Evolutionary conservation across 2,113 vertebrate species (phyloP).

Genomic region (Caranx ignobilis): DNA sequence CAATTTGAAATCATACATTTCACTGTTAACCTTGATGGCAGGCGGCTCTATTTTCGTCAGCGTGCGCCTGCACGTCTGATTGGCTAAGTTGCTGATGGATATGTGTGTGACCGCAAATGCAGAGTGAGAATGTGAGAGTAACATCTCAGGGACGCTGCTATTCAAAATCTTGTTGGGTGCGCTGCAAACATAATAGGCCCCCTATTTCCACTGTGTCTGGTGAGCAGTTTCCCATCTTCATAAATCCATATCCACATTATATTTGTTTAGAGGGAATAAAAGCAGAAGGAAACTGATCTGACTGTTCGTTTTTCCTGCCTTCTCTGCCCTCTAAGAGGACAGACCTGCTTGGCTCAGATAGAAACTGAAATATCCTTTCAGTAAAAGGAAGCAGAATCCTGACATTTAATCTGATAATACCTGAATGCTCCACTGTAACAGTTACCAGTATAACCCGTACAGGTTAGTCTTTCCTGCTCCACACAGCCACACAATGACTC

Average conservation of each 20-base stretch:
- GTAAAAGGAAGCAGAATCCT: conserved; percentile 50
- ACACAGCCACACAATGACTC: conserved; percentile 49
- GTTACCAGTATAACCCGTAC: conserved; percentile 25
- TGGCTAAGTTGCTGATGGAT: conserved; percentile 29
- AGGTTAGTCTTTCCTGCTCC: conserved; percentile 40
- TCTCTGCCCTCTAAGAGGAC: conserved; percentile 44
- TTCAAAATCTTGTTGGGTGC: conserved; percentile 50
- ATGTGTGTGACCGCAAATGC: conserved; percentile 30
- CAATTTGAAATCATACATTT: conserved; percentile 64
- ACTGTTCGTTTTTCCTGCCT: conserved; percentile 17
- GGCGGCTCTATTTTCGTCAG: conserved; percentile 30
- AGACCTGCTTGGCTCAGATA: conserved; percentile 18
- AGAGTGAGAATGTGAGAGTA: conserved; percentile 31
- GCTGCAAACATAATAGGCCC: conserved; percentile 33
- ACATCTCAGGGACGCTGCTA: conserved; percentile 22
- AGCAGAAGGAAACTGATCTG: conserved; percentile 10
- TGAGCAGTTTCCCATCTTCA: conserved; percentile 21
- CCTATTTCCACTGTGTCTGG: conserved; percentile 8
- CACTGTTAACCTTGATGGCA: conserved; percentile 59
- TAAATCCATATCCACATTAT: conserved; percentile 18
- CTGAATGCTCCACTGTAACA: conserved; percentile 62
- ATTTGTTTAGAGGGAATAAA: conserved; percentile 32
- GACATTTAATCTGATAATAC: conserved; percentile 56
- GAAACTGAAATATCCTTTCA: conserved; percentile 61
- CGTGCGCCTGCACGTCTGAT: conserved; percentile 14